These are phyloP conservation scores for Meta bourneti DNA, from an alignment of 2,888 invertebrate genomes.

Conservation along the genomic window DNA sequence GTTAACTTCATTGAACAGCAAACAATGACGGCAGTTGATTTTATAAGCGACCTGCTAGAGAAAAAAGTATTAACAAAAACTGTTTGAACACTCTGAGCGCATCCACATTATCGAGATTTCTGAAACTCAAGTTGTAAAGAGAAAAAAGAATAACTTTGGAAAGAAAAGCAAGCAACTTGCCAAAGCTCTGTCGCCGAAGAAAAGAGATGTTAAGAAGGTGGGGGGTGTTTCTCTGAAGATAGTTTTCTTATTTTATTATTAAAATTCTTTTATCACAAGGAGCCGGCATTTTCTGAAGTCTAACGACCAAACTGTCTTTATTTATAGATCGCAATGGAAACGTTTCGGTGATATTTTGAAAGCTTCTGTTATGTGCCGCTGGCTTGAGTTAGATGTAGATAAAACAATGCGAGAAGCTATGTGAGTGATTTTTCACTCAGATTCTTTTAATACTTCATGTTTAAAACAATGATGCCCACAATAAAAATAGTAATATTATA, in stretches of 20 bases:
- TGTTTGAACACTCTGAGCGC: no score
- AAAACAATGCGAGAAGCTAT: background rate
- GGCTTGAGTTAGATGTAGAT: background rate
- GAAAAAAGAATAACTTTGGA: background rate
- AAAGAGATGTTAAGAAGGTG: constrained; percentile 21
- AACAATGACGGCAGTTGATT: no score
- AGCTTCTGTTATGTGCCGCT: background rate
- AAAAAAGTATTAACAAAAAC: no score
- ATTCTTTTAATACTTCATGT: background rate
- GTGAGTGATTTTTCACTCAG: background rate
- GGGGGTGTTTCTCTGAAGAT: background rate
- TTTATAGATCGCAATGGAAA: constrained; percentile 24
- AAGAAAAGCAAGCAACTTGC: background rate
- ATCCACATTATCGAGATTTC: background rate
- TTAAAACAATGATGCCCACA: no score
- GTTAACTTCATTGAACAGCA: no score
- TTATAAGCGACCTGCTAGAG: no score
- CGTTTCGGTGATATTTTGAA: constrained; percentile 14
- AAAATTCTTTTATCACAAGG: constrained; percentile 19
- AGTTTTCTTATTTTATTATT: constrained; percentile 6
- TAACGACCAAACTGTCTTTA: constrained; percentile 28
- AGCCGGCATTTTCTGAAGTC: constrained; percentile 16
- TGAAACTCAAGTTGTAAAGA: background rate
- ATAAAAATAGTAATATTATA: no score
- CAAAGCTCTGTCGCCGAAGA: constrained; percentile 2